These are phyloP conservation scores for Stenolophus ochropezus DNA, from an alignment of 2,888 invertebrate genomes.

Conservation along the genomic window DNA sequence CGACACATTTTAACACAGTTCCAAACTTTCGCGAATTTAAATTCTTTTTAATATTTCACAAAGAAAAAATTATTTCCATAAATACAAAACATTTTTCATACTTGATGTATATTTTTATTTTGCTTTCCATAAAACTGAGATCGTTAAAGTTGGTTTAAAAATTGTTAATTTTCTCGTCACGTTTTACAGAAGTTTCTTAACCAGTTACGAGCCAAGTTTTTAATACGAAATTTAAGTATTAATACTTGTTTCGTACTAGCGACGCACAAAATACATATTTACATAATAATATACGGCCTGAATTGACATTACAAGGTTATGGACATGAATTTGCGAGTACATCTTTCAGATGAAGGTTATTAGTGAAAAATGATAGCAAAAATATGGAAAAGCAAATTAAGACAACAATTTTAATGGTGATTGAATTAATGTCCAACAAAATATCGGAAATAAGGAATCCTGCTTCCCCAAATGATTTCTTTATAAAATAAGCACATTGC, in stretches of 20 bases:
- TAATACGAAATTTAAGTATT: conserved; percentile 40
- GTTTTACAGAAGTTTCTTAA: conserved; percentile 21
- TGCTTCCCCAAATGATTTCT: not conserved
- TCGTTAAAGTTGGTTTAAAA: conserved; percentile 34
- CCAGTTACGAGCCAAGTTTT: conserved; percentile 22
- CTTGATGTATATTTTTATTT: conserved; percentile 4
- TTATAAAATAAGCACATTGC: too few relatives aligned
- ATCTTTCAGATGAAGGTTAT: too few relatives aligned
- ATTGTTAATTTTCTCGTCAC: conserved; percentile 28
- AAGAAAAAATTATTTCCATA: conserved; percentile 1
- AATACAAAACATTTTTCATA: not conserved
- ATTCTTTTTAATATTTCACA: not conserved
- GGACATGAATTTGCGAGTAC: not conserved
- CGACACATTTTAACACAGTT: not conserved
- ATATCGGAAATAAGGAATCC: not conserved
- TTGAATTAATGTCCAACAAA: not conserved
- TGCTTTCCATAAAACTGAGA: not conserved
- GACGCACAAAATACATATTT: not conserved
- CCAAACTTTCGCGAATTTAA: not conserved
- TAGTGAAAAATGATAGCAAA: too few relatives aligned
- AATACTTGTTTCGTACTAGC: conserved; percentile 1
- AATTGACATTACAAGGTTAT: not conserved
- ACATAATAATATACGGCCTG: not conserved
- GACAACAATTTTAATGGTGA: not conserved
- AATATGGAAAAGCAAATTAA: too few relatives aligned